These are phyloP conservation scores for Hesperia comma DNA, from an alignment of 2,888 invertebrate genomes.

Conservation along the genomic window DNA sequence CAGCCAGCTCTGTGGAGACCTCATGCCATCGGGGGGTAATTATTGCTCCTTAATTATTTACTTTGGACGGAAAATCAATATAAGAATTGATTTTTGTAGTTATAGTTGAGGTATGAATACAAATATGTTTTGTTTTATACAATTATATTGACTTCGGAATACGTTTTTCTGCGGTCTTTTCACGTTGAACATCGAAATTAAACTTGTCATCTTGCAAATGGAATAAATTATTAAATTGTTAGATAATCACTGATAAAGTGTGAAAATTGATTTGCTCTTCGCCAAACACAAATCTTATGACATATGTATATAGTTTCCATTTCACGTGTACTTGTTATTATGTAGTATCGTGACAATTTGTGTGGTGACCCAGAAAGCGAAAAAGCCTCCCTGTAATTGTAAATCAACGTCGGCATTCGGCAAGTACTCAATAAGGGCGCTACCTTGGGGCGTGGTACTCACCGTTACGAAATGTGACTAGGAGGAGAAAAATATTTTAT, in stretches of 20 bases:
- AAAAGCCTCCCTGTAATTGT: conserved; percentile 9
- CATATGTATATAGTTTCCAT: no score
- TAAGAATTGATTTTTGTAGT: neutral
- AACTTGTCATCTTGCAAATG: no score
- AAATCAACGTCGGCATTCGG: conserved; percentile 29
- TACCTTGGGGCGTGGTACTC: conserved; percentile 21
- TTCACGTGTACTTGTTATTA: neutral
- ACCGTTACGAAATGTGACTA: conserved; percentile 16
- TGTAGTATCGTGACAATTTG: conserved; percentile 10
- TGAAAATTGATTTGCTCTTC: no score
- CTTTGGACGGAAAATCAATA: neutral
- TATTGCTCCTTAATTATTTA: conserved; percentile 44
- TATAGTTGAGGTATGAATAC: no score
- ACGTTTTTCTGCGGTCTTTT: no score
- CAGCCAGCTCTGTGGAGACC: neutral
- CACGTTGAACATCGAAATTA: no score
- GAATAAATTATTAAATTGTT: no score
- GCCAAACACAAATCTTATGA: no score
- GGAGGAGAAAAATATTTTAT: conserved; percentile 1
- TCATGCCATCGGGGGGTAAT: conserved; percentile 52
- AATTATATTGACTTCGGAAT: no score
- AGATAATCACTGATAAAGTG: no score
- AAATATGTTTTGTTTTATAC: no score
- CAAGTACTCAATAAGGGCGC: conserved; percentile 22
- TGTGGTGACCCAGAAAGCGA: conserved; percentile 24